Evolutionary conservation across 53 echinoderm and acorn worm species (phyloP), one percentile per base, ranked within the genome.

Genomic region (Crossaster papposus): DNA sequence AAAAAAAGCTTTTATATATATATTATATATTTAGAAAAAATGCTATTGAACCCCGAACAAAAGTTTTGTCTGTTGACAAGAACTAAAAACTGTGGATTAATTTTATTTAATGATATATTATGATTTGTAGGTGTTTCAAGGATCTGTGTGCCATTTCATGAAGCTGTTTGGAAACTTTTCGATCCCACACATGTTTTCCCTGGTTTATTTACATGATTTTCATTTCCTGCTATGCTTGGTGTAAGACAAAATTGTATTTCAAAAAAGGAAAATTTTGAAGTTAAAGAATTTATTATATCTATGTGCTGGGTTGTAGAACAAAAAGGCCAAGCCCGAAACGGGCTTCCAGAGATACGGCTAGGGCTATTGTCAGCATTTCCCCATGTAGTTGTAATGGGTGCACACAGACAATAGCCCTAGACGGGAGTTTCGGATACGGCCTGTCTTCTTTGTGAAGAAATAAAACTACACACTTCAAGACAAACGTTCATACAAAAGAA

Each of bases 401-500:
- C n/a, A n/a, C n/a, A n/a, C n/a, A n/a, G n/a, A n/a, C n/a, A n/a
- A n/a, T n/a, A n/a, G n/a, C n/a, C n/a, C n/a, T n/a, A n/a, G n/a
- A n/a, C n/a, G n/a, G n/a, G n/a, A n/a, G n/a, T n/a, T n/a, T n/a
- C n/a, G n/a, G n/a, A n/a, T n/a, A n/a, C n/a, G n/a, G n/a, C n/a
- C n/a, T n/a, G n/a, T 87, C 87, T 87, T 87, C 87, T 87, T 87
- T 87, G 87, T 87, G 87, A 77, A 87, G 87, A 87, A 87, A 87
- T 87, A 87, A 87, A 87, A 87, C 87, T 87, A 87, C 87, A 87
- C 87, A 87, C 87, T 87, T 76, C 87, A 87, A 76, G 54, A 75
- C 14, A 22, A 53, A 54, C 22, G 18, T 64, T 76, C 35, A 58
- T 36, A 30, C 35, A 58, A 34, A 30, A 35, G 55, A 54, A 55